These are phyloP conservation scores for Molorchus minor DNA, from an alignment of 2,888 invertebrate genomes.

Conservation along the genomic window DNA sequence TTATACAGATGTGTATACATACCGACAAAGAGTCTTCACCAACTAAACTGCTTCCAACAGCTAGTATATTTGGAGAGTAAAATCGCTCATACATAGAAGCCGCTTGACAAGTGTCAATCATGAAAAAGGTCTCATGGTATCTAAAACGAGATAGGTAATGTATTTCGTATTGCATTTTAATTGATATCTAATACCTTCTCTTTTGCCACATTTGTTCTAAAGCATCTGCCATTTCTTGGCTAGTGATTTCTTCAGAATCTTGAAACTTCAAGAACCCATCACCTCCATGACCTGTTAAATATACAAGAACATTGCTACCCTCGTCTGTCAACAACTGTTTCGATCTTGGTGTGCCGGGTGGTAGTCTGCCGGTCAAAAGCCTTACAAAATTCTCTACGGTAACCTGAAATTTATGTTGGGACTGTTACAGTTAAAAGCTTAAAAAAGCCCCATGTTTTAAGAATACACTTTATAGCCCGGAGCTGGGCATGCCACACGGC, in stretches of 20 bases:
- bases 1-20: too few species aligned
- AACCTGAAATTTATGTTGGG: constrained; percentile 68
- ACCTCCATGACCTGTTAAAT: constrained; percentile 96
- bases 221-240: constrained; percentile 97
- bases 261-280: constrained; percentile 99
- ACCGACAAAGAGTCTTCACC: constrained; percentile 98
- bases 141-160: constrained; percentile 62
- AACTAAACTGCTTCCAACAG: constrained; percentile 95
- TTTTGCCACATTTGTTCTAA: constrained; percentile 99
- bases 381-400: constrained; percentile 99
- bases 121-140: constrained; percentile 97
- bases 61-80: constrained; percentile 97
- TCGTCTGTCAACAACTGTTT: constrained; percentile 96
- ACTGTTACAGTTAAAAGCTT: too few species aligned
- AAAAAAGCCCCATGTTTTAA: too few species aligned
- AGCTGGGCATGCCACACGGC: too few species aligned
- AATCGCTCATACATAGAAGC: constrained; percentile 98
- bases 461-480: too few species aligned
- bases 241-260: constrained; percentile 98
- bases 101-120: constrained; percentile 99
- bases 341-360: constrained; percentile 92
- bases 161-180: background rate
- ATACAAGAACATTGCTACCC: constrained; percentile 95
- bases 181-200: constrained; percentile 71
- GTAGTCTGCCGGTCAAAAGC: constrained; percentile 90